A percentile compares a stretch with the other conserved stretches of the same genome.
Evolutionary conservation across 2,888 invertebrate genomes (phyloP).

Genomic region (Apantesis nais): DNA sequence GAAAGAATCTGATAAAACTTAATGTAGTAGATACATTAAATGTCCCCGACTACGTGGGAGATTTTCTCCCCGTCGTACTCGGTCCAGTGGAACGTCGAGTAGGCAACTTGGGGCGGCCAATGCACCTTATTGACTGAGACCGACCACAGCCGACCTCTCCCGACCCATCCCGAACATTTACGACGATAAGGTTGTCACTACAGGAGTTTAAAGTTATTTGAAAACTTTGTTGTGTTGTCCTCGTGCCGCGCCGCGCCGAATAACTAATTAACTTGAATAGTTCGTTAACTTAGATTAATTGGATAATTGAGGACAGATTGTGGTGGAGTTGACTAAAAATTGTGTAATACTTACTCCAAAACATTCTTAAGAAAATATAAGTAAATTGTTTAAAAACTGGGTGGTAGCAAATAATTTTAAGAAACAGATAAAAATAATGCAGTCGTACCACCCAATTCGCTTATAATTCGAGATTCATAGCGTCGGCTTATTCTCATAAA

Average conservation of each 20-base stretch:
- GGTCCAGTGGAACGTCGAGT: conserved; percentile 60
- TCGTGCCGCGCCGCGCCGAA: conserved; percentile 43
- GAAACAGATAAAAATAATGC: conserved; percentile 26
- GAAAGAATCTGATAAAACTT: conserved; percentile 7
- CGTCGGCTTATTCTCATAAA: conserved; percentile 84
- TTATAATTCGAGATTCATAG: conserved; percentile 85
- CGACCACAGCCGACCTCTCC: conserved; percentile 65
- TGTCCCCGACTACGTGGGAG: conserved; percentile 40
- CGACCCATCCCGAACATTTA: conserved; percentile 62
- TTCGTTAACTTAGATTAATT: conserved; percentile 53
- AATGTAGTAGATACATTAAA: conserved; percentile 18
- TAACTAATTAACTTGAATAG: conserved; percentile 61
- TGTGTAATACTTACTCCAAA: conserved; percentile 12
- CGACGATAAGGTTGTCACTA: conserved; percentile 66
- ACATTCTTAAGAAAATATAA: background rate
- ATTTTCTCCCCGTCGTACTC: conserved; percentile 46
- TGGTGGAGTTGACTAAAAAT: conserved; percentile 28
- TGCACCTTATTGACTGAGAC: conserved; percentile 79
- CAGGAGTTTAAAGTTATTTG: conserved; percentile 66
- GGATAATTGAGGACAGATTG: conserved; percentile 46
- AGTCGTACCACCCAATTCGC: conserved; percentile 63
- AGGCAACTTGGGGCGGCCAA: conserved; percentile 80
- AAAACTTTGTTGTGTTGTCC: conserved; percentile 59
- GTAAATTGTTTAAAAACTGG: background rate
- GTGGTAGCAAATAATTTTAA: conserved; percentile 10